These are phyloP conservation scores for Cyphomyrus plagiostoma DNA, from an alignment of 2,113 vertebrate genomes.

Conservation along the genomic window DNA sequence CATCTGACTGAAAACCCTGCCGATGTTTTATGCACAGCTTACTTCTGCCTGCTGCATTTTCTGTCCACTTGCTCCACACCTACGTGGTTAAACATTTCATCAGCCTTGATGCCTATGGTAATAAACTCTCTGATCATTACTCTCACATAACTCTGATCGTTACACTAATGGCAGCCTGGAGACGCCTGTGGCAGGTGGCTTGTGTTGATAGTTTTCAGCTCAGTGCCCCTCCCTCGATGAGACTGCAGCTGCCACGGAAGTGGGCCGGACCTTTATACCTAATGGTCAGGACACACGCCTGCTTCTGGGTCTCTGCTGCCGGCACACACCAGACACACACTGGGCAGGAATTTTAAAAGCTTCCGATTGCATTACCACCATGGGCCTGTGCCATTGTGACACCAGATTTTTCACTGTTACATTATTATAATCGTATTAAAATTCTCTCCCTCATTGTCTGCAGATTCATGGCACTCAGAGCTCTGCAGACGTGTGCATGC, in stretches of 20 bases:
- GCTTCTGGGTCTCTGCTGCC: not conserved
- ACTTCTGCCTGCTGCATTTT: not conserved
- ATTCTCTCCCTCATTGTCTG: not conserved
- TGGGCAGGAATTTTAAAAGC: not conserved
- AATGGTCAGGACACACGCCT: not conserved
- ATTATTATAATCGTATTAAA: not conserved
- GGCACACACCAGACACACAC: not conserved
- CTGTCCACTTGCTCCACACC: not conserved
- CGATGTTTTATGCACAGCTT: not conserved
- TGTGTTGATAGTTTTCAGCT: not conserved
- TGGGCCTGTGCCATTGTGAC: not conserved
- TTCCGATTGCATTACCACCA: not conserved
- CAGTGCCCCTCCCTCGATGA: not conserved
- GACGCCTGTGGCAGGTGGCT: not conserved
- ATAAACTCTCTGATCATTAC: not conserved
- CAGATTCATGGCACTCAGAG: not conserved
- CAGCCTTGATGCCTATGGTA: not conserved
- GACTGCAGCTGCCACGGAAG: not conserved
- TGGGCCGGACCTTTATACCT: not conserved
- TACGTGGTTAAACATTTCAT: not conserved
- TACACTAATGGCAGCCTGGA: not conserved
- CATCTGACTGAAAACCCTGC: not conserved
- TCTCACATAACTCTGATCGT: not conserved
- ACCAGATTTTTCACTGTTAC: not conserved
- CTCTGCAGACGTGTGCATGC: not conserved